Conservation (phyloP, 2,113 vertebrate genomes). For the Ptilorrhoa leucosticta region DNA sequence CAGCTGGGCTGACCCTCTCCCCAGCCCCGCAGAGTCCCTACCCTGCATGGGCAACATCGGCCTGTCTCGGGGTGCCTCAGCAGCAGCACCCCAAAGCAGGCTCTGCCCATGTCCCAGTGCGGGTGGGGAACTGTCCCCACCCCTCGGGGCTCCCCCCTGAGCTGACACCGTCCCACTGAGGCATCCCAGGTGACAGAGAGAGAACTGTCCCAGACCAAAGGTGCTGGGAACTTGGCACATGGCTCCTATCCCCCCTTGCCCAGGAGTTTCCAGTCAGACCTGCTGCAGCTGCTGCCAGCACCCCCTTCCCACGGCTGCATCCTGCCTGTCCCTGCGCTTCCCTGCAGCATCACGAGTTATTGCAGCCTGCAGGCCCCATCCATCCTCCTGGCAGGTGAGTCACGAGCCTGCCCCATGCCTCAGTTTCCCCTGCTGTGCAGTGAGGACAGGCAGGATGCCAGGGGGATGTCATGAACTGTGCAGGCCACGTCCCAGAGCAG, state of each 20-base stretch:
- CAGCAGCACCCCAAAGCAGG: not conserved
- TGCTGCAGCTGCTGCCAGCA: accelerated
- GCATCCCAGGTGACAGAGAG: not conserved
- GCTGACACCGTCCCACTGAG: not conserved
- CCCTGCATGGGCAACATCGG: accelerated
- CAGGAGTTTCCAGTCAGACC: not conserved
- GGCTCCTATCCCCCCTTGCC: not conserved
- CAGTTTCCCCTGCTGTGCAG: not conserved
- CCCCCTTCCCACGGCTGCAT: accelerated
- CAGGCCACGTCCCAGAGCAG: accelerated
- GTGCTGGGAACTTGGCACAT: not conserved
- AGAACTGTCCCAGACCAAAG: not conserved
- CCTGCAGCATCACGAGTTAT: not conserved
- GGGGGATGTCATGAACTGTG: not conserved
- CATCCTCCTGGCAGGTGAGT: not conserved
- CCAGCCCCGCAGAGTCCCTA: not conserved
- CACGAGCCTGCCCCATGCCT: not conserved
- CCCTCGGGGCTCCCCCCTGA: not conserved
- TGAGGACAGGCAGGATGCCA: not conserved
- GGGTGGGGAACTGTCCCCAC: not conserved
- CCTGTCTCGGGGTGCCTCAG: accelerated
- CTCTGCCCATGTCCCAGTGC: not conserved
- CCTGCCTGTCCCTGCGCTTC: not conserved
- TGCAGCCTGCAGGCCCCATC: not conserved
- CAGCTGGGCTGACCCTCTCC: not conserved